Evolutionary conservation across 1,140 invertebrate genomes (phyloP).

Genomic region (Drosophila pallidifrons): DNA sequence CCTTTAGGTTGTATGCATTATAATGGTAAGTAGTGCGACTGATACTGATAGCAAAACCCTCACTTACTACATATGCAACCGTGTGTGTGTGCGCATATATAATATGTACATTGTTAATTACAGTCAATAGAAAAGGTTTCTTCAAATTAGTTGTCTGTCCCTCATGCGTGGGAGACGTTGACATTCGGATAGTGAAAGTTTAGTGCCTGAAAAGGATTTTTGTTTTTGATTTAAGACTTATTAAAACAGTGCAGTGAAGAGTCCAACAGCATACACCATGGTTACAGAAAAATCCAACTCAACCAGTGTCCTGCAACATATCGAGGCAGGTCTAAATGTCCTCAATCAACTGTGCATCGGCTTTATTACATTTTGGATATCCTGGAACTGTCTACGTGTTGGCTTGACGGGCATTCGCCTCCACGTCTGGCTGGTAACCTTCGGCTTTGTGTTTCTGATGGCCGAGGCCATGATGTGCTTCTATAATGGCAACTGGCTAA

Average conservation of each 20-base stretch:
- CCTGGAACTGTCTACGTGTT: slow-evolving; percentile 71
- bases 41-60: slow-evolving; percentile 47
- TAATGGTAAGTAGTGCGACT: slow-evolving; percentile 20
- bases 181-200: slow-evolving; percentile 4
- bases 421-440: slow-evolving; percentile 74
- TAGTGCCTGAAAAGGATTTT: slow-evolving; percentile 10
- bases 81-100: neutral
- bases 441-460: slow-evolving; percentile 75
- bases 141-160: slow-evolving; percentile 31
- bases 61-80: neutral
- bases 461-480: slow-evolving; percentile 76
- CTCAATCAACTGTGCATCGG: slow-evolving; percentile 79
- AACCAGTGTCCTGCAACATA: slow-evolving; percentile 51
- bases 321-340: slow-evolving; percentile 63
- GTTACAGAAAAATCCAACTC: slow-evolving; percentile 23
- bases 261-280: slow-evolving; percentile 20
- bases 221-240: neutral
- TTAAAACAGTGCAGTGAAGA: neutral
- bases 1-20: slow-evolving; percentile 62
- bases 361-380: slow-evolving; percentile 78
- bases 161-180: slow-evolving; percentile 4
- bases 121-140: slow-evolving; percentile 12
- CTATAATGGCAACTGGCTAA: slow-evolving; percentile 70
- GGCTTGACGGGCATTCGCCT: slow-evolving; percentile 59
- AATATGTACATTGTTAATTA: slow-evolving; percentile 17